phyloP scores from a whole-genome alignment of 1,140 invertebrate genomes.

The Drosophila persimilis region DNA sequence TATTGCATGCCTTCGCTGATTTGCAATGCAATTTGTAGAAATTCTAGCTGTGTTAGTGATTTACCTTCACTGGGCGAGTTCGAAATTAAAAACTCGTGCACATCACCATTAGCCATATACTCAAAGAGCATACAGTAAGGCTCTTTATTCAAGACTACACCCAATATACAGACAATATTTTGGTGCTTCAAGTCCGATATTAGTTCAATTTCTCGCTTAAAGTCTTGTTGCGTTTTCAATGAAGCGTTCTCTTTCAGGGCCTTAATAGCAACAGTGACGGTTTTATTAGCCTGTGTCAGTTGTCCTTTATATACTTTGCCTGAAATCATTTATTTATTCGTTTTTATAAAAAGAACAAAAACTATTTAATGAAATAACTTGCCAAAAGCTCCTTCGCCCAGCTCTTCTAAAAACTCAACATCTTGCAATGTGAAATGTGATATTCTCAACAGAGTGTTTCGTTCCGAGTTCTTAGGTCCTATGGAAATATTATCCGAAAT shows the following conservation, averaged over 20 bases:
- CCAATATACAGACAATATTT: conserved; percentile 97
- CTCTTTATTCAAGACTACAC: conserved; percentile 94
- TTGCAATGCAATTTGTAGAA: conserved; percentile 93
- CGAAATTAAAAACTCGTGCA: conserved; percentile 96
- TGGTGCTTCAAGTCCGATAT: conserved; percentile 97
- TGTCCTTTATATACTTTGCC: conserved; percentile 97
- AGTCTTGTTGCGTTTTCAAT: conserved; percentile 95
- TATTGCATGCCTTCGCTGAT: conserved; percentile 99
- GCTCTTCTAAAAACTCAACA: conserved; percentile 95
- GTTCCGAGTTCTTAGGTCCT: conserved; percentile 82
- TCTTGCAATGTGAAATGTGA: conserved; percentile 90
- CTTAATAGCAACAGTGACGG: conserved; percentile 95
- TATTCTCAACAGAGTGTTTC: conserved; percentile 85
- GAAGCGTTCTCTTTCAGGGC: conserved; percentile 97
- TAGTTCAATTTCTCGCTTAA: conserved; percentile 94
- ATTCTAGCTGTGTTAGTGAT: conserved; percentile 90
- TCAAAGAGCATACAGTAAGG: conserved; percentile 98
- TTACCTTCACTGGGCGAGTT: conserved; percentile 93
- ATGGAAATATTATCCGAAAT: conserved; percentile 41
- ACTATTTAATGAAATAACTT: conserved; percentile 59
- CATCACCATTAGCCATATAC: conserved; percentile 96
- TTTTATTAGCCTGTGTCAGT: conserved; percentile 85
- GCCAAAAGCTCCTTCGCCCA: conserved; percentile 98
- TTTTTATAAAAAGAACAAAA: neutral
- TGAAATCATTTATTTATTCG: conserved; percentile 54